Evolutionary conservation across 2,888 invertebrate genomes (phyloP), one percentile per base, ranked within the genome.

Genomic region (Serrognathus titanus): DNA sequence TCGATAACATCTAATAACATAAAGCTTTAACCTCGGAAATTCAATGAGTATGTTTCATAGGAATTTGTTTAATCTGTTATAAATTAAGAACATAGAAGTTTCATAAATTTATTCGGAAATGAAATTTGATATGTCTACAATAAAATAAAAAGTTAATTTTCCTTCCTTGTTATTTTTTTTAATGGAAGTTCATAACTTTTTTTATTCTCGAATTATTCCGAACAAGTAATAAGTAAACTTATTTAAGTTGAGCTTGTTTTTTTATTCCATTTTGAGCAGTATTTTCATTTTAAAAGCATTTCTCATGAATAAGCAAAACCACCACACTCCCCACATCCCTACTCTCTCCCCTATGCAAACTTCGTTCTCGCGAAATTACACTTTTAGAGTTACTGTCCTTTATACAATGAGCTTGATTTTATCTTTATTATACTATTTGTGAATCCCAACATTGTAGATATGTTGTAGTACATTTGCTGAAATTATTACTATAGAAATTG

Each of bases 271-370:
- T 74, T 71, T 68, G 69, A 70, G 70, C 70, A 69, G 72, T 71
- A 72, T 74, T 74, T 74, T 72, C 73, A 73, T 72, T 74, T 73
- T 71, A 73, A 73, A 75, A 73, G 72, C 73, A 72, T 72, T 73
- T 71, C 73, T 74, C 73, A 74, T 74, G 74, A 75, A 75, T 75
- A 75, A 74, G 73, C 74, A 71, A 73, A 75, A 71, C 70, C 69
- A 64, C 70, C 66, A 63, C 66, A 67, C 66, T 63, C 65, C 65
- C 64, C 53, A 58, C 57, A 64, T 56, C 63, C 66, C 58, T 61
- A 20, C 39, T 38, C 11, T 13, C 48, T 60, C 67, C 67, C 70
- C 69, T 69, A 67, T 69, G 70, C 68, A 72, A 70, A 72, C 70
- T 68, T 68, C 65, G 69, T 68, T 69, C 68, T 70, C 67, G 65